A percentile compares a stretch with the other conserved stretches of the same genome.
Evolutionary conservation across 2,113 vertebrate species (phyloP).

Genomic region (Rattus norvegicus): DNA sequence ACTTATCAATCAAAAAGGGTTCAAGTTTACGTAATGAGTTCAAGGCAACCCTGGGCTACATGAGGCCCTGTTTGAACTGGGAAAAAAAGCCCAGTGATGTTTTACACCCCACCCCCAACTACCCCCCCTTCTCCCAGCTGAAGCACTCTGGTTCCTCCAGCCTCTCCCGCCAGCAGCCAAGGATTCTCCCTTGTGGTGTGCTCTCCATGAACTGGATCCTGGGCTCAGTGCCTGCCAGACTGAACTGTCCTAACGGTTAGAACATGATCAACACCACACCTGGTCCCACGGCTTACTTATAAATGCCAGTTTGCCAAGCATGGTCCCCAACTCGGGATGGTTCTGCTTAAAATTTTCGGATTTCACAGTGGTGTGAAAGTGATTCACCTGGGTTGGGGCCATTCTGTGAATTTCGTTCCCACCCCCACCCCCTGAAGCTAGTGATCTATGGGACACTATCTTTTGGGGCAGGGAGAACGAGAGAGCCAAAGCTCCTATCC

Average conservation of each 20-base stretch:
- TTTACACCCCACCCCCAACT: neutral
- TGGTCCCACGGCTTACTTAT: neutral
- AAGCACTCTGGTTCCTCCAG: neutral
- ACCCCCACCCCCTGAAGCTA: accelerated
- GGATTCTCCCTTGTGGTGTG: neutral
- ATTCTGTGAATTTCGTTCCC: neutral
- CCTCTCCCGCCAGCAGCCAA: neutral
- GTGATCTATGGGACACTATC: neutral
- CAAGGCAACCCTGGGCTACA: neutral
- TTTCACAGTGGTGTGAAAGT: neutral
- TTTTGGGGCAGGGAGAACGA: neutral
- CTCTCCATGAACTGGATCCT: neutral
- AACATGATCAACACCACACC: neutral
- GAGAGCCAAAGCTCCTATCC: neutral
- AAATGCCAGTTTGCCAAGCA: neutral
- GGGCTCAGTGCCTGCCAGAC: neutral
- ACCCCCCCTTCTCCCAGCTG: neutral
- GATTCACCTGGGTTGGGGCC: neutral
- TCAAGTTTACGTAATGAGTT: neutral
- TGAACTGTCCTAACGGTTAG: neutral
- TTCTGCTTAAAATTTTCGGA: neutral
- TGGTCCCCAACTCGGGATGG: neutral
- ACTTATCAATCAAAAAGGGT: neutral
- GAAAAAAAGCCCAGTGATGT: too few species aligned
- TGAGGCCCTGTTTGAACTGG: neutral